A percentile compares a stretch with the other conserved stretches of the same genome.
Conservation (phyloP, 2,888 invertebrate species). For the Limnephilus lunatus region DNA sequence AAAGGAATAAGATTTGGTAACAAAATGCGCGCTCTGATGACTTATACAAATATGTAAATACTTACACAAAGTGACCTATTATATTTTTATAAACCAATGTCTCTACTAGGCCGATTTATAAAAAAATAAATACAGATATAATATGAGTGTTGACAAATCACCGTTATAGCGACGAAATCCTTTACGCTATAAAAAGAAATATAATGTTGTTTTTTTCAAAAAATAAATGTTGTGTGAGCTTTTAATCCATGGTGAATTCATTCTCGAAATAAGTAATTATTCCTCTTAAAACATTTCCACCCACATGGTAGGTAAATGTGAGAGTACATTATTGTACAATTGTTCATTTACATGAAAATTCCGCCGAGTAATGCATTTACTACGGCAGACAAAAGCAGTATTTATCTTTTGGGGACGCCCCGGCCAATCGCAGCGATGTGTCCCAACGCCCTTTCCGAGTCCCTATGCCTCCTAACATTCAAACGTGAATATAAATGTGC, state of each 20-base stretch:
- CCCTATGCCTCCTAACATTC: slow-evolving; percentile 9
- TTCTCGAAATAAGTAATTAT: background rate
- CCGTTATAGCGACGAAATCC: too few species aligned
- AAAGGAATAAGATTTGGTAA: too few species aligned
- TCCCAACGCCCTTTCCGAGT: slow-evolving; percentile 49
- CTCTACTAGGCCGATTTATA: too few species aligned
- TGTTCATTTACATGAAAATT: background rate
- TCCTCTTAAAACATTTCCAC: background rate
- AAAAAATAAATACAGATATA: too few species aligned
- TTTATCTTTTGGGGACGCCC: slow-evolving; percentile 48
- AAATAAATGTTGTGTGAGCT: background rate
- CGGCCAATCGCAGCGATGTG: slow-evolving; percentile 27
- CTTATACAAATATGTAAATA: too few species aligned
- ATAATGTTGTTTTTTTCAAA: background rate
- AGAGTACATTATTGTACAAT: background rate
- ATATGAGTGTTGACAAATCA: too few species aligned
- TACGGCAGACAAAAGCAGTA: slow-evolving; percentile 38
- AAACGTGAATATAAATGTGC: slow-evolving; percentile 23
- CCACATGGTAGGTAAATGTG: background rate
- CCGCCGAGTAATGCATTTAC: slow-evolving; percentile 56
- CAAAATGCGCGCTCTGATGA: too few species aligned
- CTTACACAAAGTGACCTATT: too few species aligned
- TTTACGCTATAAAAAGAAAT: too few species aligned
- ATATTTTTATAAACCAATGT: too few species aligned
- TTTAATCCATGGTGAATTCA: background rate